Evolutionary conservation across 2,888 invertebrate genomes (phyloP).

Genomic region (Polydesmus complanatus): DNA sequence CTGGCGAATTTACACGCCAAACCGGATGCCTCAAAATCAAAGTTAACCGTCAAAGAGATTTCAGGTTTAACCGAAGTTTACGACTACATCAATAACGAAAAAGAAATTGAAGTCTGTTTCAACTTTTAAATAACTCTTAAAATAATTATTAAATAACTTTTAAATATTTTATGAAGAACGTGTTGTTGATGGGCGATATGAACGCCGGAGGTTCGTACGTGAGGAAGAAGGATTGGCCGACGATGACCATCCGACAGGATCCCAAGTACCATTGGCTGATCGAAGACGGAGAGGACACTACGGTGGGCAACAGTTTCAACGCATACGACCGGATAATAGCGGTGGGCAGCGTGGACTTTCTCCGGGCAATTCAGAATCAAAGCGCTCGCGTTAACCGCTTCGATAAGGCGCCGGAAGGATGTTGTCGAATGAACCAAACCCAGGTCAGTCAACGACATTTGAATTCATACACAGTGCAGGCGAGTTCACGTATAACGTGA

Average conservation of each 20-base stretch:
- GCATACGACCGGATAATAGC: conserved; percentile 20
- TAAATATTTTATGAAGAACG: conserved; percentile 17
- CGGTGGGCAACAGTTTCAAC: conserved; percentile 13
- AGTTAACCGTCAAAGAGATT: conserved; percentile 19
- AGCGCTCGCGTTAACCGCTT: too few species aligned
- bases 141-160: too few species aligned
- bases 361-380: too few species aligned
- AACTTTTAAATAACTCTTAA: too few species aligned
- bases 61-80: conserved; percentile 18
- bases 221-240: conserved; percentile 18
- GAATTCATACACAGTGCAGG: too few species aligned
- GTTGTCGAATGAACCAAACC: too few species aligned
- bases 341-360: too few species aligned
- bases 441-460: too few species aligned
- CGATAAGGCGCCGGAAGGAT: too few species aligned
- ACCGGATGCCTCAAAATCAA: conserved; percentile 16
- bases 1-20: conserved; percentile 2
- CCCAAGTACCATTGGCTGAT: conserved; percentile 19
- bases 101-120: conserved; percentile 16
- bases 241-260: conserved; percentile 17
- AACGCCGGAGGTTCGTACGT: conserved; percentile 20
- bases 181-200: conserved; percentile 20
- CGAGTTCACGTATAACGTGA: too few species aligned
- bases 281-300: conserved; percentile 19
- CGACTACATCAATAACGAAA: conserved; percentile 15